Conservation (phyloP, 2,888 invertebrate genomes). For the Disparrhopalites patrizii region DNA sequence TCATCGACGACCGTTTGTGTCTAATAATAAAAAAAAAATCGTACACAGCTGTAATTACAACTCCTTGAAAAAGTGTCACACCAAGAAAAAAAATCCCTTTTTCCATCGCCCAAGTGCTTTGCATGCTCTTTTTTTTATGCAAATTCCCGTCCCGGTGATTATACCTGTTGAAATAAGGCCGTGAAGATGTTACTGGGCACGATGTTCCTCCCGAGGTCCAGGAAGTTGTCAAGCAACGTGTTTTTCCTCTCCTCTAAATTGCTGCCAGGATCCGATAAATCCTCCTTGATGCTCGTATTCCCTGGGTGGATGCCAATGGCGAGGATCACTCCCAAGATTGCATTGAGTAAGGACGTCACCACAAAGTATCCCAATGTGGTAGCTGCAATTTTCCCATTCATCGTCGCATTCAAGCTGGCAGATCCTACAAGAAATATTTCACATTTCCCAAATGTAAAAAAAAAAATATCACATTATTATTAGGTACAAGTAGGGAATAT, state of each 20-base stretch:
- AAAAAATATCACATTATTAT: no score
- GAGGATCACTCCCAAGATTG: conserved; percentile 69
- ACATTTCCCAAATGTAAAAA: no score
- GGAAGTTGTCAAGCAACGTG: conserved; percentile 75
- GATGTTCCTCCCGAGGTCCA: conserved; percentile 90
- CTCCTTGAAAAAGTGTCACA: no score
- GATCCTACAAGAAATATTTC: conserved; percentile 64
- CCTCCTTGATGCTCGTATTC: conserved; percentile 59
- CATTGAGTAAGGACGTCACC: conserved; percentile 73
- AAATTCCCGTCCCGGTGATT: background rate
- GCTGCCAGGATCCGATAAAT: conserved; percentile 36
- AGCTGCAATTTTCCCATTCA: conserved; percentile 81
- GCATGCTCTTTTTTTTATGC: background rate
- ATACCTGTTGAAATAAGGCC: conserved; percentile 76
- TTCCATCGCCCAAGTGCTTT: no score
- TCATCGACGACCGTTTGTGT: conserved; percentile 33
- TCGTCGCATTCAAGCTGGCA: conserved; percentile 76
- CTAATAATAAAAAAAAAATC: conserved; percentile 20
- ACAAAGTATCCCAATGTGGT: conserved; percentile 76
- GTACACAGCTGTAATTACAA: no score
- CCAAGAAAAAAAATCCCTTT: no score
- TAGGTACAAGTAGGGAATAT: no score
- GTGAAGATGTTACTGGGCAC: conserved; percentile 88
- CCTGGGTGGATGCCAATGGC: conserved; percentile 75
- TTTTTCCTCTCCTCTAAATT: conserved; percentile 59